Percentiles rank a stretch among this genome's conserved stretches.
Conservation (phyloP, 2,113 vertebrate genomes). For the Nerophis lumbriciformis region DNA sequence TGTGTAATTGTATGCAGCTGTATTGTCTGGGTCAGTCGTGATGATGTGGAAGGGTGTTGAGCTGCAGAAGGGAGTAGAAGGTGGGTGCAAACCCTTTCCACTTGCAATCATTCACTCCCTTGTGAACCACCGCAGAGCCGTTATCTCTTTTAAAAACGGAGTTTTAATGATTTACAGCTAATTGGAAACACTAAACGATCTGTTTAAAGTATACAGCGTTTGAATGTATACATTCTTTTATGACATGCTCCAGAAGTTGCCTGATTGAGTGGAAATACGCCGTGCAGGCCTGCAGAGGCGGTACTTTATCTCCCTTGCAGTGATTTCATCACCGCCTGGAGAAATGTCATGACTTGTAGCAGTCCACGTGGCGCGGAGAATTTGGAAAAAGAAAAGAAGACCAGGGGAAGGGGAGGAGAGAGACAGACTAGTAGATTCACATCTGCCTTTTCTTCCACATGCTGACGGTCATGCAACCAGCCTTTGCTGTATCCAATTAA, state of each 20-base stretch:
- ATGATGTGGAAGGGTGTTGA: slow-evolving; percentile 34
- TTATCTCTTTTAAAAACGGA: slow-evolving; percentile 15
- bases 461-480: slow-evolving; percentile 57
- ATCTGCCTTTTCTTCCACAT: slow-evolving; percentile 38
- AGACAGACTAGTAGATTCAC: slow-evolving; percentile 43
- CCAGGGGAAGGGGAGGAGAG: slow-evolving; percentile 34
- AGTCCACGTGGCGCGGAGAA: slow-evolving; percentile 68
- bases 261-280: slow-evolving; percentile 49
- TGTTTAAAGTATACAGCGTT: slow-evolving; percentile 1
- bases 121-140: slow-evolving; percentile 17
- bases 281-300: slow-evolving; percentile 43
- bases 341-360: slow-evolving; percentile 69
- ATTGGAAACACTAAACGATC: not conserved
- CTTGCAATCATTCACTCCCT: slow-evolving; percentile 36
- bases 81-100: slow-evolving; percentile 9
- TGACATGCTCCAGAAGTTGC: slow-evolving; percentile 48
- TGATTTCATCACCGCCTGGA: slow-evolving; percentile 63
- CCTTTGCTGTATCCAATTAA: slow-evolving; percentile 63
- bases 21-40: slow-evolving; percentile 44
- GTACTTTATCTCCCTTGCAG: slow-evolving; percentile 40
- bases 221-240: slow-evolving; percentile 36
- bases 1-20: slow-evolving; percentile 61
- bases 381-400: slow-evolving; percentile 34
- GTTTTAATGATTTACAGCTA: not conserved
- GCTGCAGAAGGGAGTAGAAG: slow-evolving; percentile 21